These are phyloP conservation scores for Eupithecia insigniata DNA, from an alignment of 2,888 invertebrate species.

Conservation along the genomic window DNA sequence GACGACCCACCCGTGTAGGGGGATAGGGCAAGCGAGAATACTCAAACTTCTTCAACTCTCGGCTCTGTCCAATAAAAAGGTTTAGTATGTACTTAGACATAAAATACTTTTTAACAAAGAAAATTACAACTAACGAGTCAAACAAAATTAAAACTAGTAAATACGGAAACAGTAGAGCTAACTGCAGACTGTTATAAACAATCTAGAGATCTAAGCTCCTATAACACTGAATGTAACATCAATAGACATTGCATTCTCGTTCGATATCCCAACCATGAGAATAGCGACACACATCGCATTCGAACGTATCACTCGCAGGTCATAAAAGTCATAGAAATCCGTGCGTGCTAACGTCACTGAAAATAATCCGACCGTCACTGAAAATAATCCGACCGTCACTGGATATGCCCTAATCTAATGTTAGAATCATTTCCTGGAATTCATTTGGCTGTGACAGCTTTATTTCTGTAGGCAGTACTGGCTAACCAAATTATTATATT, in stretches of 20 bases:
- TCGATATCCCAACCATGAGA: conserved; percentile 11
- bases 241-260: neutral
- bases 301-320: conserved; percentile 26
- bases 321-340: conserved; percentile 30
- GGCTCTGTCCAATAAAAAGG: no score
- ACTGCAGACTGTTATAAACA: neutral
- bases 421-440: conserved; percentile 13
- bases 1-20: no score
- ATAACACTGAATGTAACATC: neutral
- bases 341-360: conserved; percentile 21
- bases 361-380: conserved; percentile 22
- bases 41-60: no score
- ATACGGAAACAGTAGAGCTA: neutral
- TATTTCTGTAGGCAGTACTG: neutral
- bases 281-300: conserved; percentile 16
- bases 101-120: neutral
- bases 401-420: conserved; percentile 26
- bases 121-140: neutral
- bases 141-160: neutral
- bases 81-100: no score
- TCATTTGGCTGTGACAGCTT: neutral
- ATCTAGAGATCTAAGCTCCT: neutral
- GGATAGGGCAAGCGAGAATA: no score
- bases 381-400: conserved; percentile 22
- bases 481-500: neutral